Evolutionary conservation across 2,113 vertebrate genomes (phyloP).

Genomic region (Motacilla alba): DNA sequence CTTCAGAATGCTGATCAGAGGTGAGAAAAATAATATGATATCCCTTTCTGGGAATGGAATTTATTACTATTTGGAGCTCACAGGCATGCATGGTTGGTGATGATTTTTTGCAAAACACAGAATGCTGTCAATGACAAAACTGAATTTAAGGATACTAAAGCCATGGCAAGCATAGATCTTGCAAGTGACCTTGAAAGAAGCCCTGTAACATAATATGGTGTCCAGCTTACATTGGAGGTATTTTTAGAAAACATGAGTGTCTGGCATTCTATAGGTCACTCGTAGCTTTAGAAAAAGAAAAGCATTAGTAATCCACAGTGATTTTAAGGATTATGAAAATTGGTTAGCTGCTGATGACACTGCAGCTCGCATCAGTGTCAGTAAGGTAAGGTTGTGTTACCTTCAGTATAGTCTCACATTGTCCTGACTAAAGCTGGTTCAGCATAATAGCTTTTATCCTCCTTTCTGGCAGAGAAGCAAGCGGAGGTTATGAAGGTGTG

Average conservation of each 20-base stretch:
- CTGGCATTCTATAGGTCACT: background rate
- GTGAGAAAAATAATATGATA: background rate
- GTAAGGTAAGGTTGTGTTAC: background rate
- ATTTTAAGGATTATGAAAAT: conserved; percentile 9
- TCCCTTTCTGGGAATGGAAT: background rate
- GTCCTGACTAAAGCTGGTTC: background rate
- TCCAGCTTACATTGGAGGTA: background rate
- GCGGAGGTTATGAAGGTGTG: background rate
- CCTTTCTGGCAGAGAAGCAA: background rate
- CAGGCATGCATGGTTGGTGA: background rate
- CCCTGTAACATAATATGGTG: background rate
- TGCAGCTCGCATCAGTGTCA: background rate
- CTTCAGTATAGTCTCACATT: background rate
- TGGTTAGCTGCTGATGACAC: background rate
- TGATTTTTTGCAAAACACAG: background rate
- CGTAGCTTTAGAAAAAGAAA: background rate
- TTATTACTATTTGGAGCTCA: background rate
- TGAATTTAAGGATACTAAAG: background rate
- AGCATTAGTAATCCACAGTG: background rate
- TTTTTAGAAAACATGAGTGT: background rate
- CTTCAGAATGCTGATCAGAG: background rate
- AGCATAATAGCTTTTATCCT: background rate
- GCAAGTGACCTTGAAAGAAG: background rate
- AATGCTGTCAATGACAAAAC: background rate
- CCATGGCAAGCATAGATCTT: background rate